Evolutionary conservation across 2,888 invertebrate species (phyloP).

Genomic region (Drosophila robusta): DNA sequence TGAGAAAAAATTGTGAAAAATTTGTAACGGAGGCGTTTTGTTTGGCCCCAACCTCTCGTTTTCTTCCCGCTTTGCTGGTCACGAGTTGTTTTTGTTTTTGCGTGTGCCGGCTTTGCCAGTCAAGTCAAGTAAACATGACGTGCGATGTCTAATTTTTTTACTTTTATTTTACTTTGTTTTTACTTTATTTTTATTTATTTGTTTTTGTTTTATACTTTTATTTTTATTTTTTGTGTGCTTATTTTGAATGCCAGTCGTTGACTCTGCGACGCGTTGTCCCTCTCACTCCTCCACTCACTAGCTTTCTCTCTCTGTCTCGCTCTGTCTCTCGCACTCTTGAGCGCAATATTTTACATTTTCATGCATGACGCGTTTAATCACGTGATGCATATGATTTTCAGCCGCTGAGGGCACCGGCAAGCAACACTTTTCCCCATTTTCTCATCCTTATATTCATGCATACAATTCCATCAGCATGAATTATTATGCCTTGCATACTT

Average conservation of each 20-base stretch:
- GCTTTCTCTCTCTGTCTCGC: constrained; percentile 11
- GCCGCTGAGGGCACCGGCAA: constrained; percentile 50
- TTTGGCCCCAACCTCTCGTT: constrained; percentile 17
- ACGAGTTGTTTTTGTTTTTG: constrained; percentile 45
- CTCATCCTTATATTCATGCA: constrained; percentile 53
- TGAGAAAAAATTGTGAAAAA: constrained; percentile 73
- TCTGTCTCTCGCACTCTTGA: constrained; percentile 23
- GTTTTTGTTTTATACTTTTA: constrained; percentile 4
- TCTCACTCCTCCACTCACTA: not conserved
- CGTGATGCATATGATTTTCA: constrained; percentile 82
- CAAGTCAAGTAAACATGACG: constrained; percentile 78
- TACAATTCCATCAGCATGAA: constrained; percentile 81
- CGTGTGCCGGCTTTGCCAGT: constrained; percentile 54
- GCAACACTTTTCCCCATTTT: constrained; percentile 19
- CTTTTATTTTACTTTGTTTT: constrained; percentile 12
- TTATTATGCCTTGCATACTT: constrained; percentile 80
- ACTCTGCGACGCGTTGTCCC: constrained; percentile 24
- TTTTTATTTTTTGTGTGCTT: constrained; percentile 3
- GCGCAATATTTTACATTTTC: constrained; percentile 79
- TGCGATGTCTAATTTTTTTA: constrained; percentile 70
- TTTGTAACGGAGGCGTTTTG: constrained; percentile 74
- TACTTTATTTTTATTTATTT: constrained; percentile 12
- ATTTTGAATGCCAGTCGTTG: constrained; percentile 44
- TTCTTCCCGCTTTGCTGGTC: constrained; percentile 46
- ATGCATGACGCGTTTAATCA: constrained; percentile 84